Evolutionary conservation across 2,888 invertebrate species (phyloP), one percentile per base, ranked within the genome.

Genomic region (Tenodera sinensis): DNA sequence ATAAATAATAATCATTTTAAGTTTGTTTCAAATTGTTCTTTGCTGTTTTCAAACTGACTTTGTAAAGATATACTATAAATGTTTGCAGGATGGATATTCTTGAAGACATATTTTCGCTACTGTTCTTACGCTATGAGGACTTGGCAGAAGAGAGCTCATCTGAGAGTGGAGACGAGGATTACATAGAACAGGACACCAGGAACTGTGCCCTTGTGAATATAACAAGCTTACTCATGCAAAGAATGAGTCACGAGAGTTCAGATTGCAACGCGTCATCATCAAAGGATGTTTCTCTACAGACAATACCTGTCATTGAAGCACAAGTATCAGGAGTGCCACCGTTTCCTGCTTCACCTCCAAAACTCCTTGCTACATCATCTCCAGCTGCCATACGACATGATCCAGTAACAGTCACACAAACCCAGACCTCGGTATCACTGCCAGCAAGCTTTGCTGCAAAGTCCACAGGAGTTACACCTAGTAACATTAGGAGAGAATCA

Each of bases 101-200:
- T 89, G 96, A 97, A 92, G 95, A 96, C 92, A 94, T 97, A 91
- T 97, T 97, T 92, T 94, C 96, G 0, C 94, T 97, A 91, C 94
- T 97, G 83, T 96, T 97, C 92, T 92, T 96, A 86, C 94, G 95
- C 91, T 94, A 95, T 91, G 95, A 96, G 92, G 95, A 96, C 92
- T 94, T 96, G 90, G 94, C 94, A 14, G 94, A 94, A 20, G 92
- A 92, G 25, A 92, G 91, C n/a, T 91, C 91, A n/a, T 91, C 91
- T 89, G 93, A 94, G 91, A 94, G 95, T 91, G 94, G 94, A 88
- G 94, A 92, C 89, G 94, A 93, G 91, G 92, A 92, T 84, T 93
- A 94, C 28, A 93, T 93, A 12, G 89, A 89, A 12, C 30, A 47
- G 8, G 83, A 28, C 8, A 7, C 47, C 14, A 71, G 54, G 15